Base-by-base conservation (phyloP, 1,140 invertebrate genomes). In the Latrodectus geometricus region DNA sequence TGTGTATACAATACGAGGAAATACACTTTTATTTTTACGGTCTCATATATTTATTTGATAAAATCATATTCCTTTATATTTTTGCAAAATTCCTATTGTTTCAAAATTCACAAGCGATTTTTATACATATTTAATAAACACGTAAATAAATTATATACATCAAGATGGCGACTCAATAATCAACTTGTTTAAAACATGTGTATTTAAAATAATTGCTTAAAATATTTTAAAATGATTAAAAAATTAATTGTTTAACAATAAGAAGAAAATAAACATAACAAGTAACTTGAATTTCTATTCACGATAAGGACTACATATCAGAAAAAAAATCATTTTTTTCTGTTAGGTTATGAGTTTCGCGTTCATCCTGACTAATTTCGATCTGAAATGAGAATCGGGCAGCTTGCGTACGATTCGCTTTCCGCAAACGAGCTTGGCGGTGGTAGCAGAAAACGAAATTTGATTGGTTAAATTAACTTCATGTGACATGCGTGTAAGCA, bases 381-480 rank as follows among this genome's bases (percentile, higher is more conserved):
- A 86, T 86, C 74, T 74, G 74, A 86, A 86, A 83, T 69, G 76
- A 49, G 74, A 78, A 73, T 69, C 56, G 81, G 73, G 68, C 74
- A 86, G 83, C 83, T 86, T 78, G 83, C 83, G 83, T 86, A 86
- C 83, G 83, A 86, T 86, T 86, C 83, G 83, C 83, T 86, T 86
- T 78, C 83, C 75, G 83, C 83, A 78, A 86, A 86, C 83, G 83
- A 86, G 83, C 75, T 86, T 86, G 83, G 83, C 83, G 83, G 83
- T 86, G 83, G 75, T 56, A 48, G 61, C 74, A 50, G n/a, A 77
- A 68, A 52, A 85, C 76, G 20, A n/a, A 70, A 78, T 70, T 50
- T 78, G 65, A 86, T 86, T 86, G 83, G 83, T 70, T 70, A 3
- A 66, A 49, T 66, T 23, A 77, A 78, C 74, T 86, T 86, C 83